Conservation (phyloP, 2,888 invertebrate species). For the Fragum whitleyi region DNA sequence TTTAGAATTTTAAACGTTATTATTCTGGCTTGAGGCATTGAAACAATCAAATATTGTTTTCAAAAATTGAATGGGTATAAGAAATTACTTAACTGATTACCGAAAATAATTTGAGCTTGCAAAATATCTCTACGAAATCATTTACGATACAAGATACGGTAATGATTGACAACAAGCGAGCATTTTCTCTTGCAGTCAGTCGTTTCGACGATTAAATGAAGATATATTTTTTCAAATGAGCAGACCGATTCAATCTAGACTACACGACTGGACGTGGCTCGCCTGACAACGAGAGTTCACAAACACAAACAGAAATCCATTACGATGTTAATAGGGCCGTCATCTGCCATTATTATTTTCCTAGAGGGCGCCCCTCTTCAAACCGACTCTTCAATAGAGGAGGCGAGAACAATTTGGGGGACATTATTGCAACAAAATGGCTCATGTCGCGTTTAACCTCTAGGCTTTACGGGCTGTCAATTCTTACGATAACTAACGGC, state of each 20-base stretch:
- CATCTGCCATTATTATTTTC: conserved; percentile 30
- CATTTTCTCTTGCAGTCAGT: no score
- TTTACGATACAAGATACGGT: no score
- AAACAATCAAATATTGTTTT: no score
- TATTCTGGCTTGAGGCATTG: no score
- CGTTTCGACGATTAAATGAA: background rate
- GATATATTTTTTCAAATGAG: background rate
- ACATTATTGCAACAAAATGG: conserved; percentile 22
- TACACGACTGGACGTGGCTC: conserved; percentile 9
- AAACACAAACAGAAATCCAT: conserved; percentile 18
- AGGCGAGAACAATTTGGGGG: conserved; percentile 28
- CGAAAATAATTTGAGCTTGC: no score
- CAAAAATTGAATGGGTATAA: no score
- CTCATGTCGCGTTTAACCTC: conserved; percentile 23
- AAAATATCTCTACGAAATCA: no score
- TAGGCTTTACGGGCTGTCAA: conserved; percentile 18
- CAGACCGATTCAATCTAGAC: background rate
- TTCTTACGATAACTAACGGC: conserved; percentile 2
- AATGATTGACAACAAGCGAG: no score
- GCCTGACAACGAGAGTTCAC: conserved; percentile 13
- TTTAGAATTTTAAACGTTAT: no score
- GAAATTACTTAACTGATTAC: no score
- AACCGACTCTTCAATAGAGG: conserved; percentile 23
- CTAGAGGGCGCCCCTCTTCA: conserved; percentile 7
- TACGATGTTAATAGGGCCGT: conserved; percentile 29